phyloP scores from a whole-genome alignment of 53 echinoderm and acorn worm species.

The Echinarachnius parma region DNA sequence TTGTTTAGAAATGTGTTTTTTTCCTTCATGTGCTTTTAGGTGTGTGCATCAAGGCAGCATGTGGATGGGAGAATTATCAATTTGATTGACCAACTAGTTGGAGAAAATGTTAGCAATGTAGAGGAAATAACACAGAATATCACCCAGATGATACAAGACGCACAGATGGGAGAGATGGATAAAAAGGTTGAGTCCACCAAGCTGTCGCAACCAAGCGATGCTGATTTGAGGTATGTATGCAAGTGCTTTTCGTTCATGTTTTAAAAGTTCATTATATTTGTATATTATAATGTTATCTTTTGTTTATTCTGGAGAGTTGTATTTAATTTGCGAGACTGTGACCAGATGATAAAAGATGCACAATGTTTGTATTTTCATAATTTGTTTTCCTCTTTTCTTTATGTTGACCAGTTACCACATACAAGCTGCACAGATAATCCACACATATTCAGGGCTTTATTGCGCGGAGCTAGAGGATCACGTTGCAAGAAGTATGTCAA shows the following conservation, averaged over 20 bases:
- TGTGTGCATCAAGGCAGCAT: conserved; percentile 33
- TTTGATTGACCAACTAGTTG: conserved; percentile 31
- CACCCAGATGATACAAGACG: conserved; percentile 1
- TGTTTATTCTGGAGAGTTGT: too few relatives aligned
- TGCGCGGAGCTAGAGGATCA: conserved; percentile 3
- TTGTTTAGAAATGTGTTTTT: too few relatives aligned
- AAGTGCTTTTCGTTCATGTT: too few relatives aligned
- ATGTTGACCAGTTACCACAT: conserved; percentile 12
- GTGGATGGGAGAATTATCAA: conserved; percentile 20
- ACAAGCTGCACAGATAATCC: conserved; percentile 26
- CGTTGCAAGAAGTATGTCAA: background rate
- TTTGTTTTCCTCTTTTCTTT: background rate
- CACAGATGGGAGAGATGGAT: background rate
- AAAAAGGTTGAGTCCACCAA: background rate
- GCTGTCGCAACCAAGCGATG: conserved; percentile 6
- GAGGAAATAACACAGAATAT: conserved; percentile 19
- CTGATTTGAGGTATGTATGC: conserved; percentile 5
- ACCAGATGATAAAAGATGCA: too few relatives aligned
- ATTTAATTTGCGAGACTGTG: too few relatives aligned
- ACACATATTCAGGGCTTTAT: conserved; percentile 26
- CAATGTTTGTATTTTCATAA: too few relatives aligned
- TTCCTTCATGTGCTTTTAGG: background rate
- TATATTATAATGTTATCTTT: too few relatives aligned
- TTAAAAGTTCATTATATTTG: too few relatives aligned
- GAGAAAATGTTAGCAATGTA: background rate